Base-by-base conservation (phyloP, 2,797 vertebrate genomes). In the Hipposideros larvatus region DNA sequence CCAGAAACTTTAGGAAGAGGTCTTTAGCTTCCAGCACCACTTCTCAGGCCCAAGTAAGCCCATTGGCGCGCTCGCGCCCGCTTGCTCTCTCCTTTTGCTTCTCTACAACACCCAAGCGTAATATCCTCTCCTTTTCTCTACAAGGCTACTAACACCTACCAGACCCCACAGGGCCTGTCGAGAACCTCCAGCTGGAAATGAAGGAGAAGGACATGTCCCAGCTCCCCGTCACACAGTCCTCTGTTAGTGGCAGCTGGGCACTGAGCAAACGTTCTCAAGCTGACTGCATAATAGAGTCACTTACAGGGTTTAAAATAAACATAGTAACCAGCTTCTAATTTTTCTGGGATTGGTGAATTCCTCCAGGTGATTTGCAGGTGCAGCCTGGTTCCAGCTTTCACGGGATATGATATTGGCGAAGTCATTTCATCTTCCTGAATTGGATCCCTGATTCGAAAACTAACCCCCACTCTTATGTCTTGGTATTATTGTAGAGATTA, bases 391-490 rank as follows among this genome's bases (percentile, higher is more conserved):
- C 61, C n/a, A 82, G 24, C 7, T 61, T 43, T 84, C n/a, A 48
- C 57, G 4, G 2, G 8, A 7, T 26, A n/a, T 19, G 24, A 43
- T 63, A 21, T 19, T 22, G 48, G 55, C 61, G 87, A 87, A 96
- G 70, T 70, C 57, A 74, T 26, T 71, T 82, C 13, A 15, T 9
- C 43, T 80, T 92, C 68, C 53, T 61, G 31, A 77, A 90, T 2
- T n/a, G 18, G 63, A 41, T 55, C 11, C 18, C 34, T 93, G 65
- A 46, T 84, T 24, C 74, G 43, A 84, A 87, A 97, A 94, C 53
- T 22, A 65, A 55, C 10, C 48, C 51, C 15, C 55, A 22, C 16
- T 90, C n/a, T 59, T 46, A 57, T 87, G 84, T 46, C 55, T 87
- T 71, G 26, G 6, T 21, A 59, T 89, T 66, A 71, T 4, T 77